Base-by-base conservation (phyloP, 2,888 invertebrate genomes). In the Zygothrica quintamaculata region DNA sequence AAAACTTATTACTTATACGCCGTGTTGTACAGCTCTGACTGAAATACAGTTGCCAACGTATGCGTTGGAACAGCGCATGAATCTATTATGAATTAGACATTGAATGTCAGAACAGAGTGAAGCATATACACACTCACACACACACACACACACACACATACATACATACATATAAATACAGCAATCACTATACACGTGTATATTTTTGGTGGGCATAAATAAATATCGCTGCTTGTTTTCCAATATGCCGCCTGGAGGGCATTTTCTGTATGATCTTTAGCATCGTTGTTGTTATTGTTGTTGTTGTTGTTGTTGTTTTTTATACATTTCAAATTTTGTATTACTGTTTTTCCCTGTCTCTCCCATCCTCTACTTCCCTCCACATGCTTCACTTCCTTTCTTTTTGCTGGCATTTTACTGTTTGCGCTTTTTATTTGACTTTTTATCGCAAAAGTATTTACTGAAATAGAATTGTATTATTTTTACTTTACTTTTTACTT, bases 1-100 rank as follows among this genome's bases (percentile, higher is more conserved):
- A 84, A 84, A 81, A 81, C 88, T 87, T 86, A 82, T 82, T 86
- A 86, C 82, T 88, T 88, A 82, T 82, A 88, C 82, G 88, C 87
- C 81, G 65, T 67, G 84, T 81, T 51, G 72, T 42, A 51, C 58
- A 36, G 48, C 34, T 22, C 18, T 22, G 18, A 48, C 59, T 42
- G 33, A 55, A 60, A 59, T 44, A 51, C 37, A n/a, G n/a, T n/a
- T n/a, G n/a, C n/a, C 18, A 31, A 58, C 29, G 34, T 56, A 55
- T 44, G 42, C 44, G 40, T 29, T 37, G 44, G 44, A 51, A 60
- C 34, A 65, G 65, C 86, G 55, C 71, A 82, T 74, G 87, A 85
- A 87, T 81, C 86, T 88, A 87, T 84, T 80, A 87, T 88, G 88
- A 82, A 81, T 81, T 81, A 82, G 88, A 86, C 84, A 52, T 76